Percentiles rank a stretch among this genome's conserved stretches.
Conservation (phyloP, 2,797 vertebrate genomes). For the Cynodonichthys magdalenae region DNA sequence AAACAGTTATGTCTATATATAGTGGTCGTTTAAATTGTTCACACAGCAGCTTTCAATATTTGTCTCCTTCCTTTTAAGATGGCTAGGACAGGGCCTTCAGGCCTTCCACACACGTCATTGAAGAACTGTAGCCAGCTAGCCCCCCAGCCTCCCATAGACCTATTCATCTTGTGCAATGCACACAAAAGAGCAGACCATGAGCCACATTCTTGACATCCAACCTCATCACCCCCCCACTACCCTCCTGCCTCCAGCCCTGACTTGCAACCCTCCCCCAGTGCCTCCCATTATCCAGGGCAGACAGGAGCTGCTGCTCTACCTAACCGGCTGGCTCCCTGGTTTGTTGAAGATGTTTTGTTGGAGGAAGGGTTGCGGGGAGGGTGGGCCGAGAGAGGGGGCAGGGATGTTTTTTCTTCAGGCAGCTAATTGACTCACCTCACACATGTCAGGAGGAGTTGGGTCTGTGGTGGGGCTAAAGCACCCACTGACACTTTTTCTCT, state of each 20-base stretch:
- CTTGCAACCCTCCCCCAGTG: slow-evolving; percentile 73
- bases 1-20: slow-evolving; percentile 62
- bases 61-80: slow-evolving; percentile 63
- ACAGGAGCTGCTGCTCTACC: slow-evolving; percentile 72
- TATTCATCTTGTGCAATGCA: slow-evolving; percentile 79
- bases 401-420: slow-evolving; percentile 82
- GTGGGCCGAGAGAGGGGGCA: slow-evolving; percentile 65
- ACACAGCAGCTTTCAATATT: slow-evolving; percentile 63
- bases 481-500: slow-evolving; percentile 51
- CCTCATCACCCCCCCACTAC: slow-evolving; percentile 74
- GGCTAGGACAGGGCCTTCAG: slow-evolving; percentile 65
- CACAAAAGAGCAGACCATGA: slow-evolving; percentile 83
- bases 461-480: slow-evolving; percentile 51
- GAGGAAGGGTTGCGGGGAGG: slow-evolving; percentile 59
- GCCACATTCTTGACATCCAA: slow-evolving; percentile 85
- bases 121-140: slow-evolving; percentile 58
- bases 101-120: slow-evolving; percentile 68
- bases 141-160: slow-evolving; percentile 68
- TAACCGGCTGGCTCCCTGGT: slow-evolving; percentile 60
- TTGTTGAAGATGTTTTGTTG: slow-evolving; percentile 65
- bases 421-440: slow-evolving; percentile 87
- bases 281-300: slow-evolving; percentile 63
- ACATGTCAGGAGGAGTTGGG: slow-evolving; percentile 77
- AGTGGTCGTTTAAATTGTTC: slow-evolving; percentile 69
- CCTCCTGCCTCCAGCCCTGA: slow-evolving; percentile 65